Base-by-base conservation (phyloP, 2,113 vertebrate species). In the Hippolais icterina region DNA sequence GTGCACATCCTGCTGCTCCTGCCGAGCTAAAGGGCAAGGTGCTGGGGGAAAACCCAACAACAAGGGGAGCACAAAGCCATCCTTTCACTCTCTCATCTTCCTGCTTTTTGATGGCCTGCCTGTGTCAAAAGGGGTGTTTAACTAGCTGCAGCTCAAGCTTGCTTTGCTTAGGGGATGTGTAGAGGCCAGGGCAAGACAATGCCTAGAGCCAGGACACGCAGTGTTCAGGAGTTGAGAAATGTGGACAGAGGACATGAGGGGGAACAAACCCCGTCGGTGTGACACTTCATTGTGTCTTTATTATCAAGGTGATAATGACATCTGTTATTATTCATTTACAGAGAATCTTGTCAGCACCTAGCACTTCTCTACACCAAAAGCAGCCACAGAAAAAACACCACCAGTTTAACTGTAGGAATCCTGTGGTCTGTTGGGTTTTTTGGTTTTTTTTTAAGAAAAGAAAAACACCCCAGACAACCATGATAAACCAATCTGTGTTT, bases 221-320 rank as follows among this genome's bases (percentile, higher is more conserved):
- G 18, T 10, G 15, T 15, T 17, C 4, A 1, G 21, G 6, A 61
- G 25, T 2, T 4, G 4, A 8, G 68, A 66, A 53, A 49, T 22
- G 4, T 2, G 2, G 31, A 7, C 14, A n/a, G 74, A 69, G 54
- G 10, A 14, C 0, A 0, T 23, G 33, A 81, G 13, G 15, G 39
- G 57, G 23, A 50, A 11, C 25, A 54, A 63, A 37, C 31, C 5
- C 25, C 22, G 10, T 37, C 12, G 19, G 10, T 5, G 4, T 63
- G 61, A 29, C 24, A 6, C 17, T 50, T 2, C 2, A 1, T 54
- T 25, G 35, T n/a, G 33, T 69, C 6, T 42, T 81, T 56, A 17
- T 41, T 88, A 46, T 47, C 6, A 41, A 24, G 31, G 16, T 44
- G 27, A 25, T 50, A 33, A 35, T 49, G 44, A 35, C 35, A 27